Percentiles rank a stretch among this genome's conserved stretches.
phyloP scores from a whole-genome alignment of 1,140 invertebrate genomes.

The Aplysia californica region DNA sequence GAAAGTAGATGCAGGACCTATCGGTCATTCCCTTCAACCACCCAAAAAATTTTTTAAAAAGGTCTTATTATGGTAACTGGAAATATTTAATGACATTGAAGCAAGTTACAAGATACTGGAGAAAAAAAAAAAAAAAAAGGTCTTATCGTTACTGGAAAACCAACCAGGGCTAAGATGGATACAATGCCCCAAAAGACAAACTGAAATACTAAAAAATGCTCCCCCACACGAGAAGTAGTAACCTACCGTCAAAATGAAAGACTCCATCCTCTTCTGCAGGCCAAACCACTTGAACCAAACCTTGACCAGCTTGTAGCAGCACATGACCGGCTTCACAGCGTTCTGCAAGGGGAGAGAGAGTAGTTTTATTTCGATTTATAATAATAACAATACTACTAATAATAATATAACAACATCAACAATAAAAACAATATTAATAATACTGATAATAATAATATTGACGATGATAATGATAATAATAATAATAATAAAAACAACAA shows the following conservation, averaged over 20 bases:
- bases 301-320: conserved; percentile 97
- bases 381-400: no score
- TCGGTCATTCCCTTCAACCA: neutral
- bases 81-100: neutral
- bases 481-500: no score
- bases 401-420: no score
- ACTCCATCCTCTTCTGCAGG: conserved; percentile 93
- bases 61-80: neutral
- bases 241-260: conserved; percentile 73
- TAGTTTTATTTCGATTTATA: no score
- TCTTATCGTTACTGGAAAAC: no score
- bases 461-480: no score
- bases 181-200: no score
- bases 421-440: no score
- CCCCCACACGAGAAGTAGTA: no score
- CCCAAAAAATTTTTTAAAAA: neutral
- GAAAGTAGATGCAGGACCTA: no score
- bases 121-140: neutral
- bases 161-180: no score
- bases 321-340: conserved; percentile 89
- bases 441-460: no score
- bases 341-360: conserved; percentile 48
- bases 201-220: neutral
- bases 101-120: neutral
- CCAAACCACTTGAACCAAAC: conserved; percentile 99